Evolutionary conservation across 2,888 invertebrate genomes (phyloP).

Genomic region (Linhomoeus sp.): DNA sequence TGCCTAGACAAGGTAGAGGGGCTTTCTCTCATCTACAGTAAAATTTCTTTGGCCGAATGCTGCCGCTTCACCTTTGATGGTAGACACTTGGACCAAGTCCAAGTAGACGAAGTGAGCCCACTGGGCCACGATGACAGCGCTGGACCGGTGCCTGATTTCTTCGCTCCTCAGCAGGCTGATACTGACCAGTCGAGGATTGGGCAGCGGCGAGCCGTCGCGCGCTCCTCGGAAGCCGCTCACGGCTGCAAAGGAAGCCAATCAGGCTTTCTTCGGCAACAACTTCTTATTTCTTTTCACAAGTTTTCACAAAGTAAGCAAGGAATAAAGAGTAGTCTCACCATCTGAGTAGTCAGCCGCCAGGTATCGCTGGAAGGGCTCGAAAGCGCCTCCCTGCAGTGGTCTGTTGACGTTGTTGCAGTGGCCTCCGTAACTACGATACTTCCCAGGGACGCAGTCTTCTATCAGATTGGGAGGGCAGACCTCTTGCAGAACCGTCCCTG

Average conservation of each 20-base stretch:
- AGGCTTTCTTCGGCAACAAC: too few species aligned
- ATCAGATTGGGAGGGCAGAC: conserved; percentile 21
- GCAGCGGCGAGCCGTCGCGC: conserved; percentile 6
- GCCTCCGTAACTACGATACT: conserved; percentile 19
- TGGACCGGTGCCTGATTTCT: conserved; percentile 27
- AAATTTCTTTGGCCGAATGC: too few species aligned
- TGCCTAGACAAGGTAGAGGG: conserved; percentile 11
- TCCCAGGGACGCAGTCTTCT: conserved; percentile 22
- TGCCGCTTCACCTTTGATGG: conserved; percentile 38
- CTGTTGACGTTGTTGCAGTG: conserved; percentile 25
- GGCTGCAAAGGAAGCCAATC: conserved; percentile 1
- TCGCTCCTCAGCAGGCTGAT: conserved; percentile 9
- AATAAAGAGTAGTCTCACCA: conserved; percentile 11
- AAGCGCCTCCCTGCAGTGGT: conserved; percentile 21
- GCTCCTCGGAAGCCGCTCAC: conserved; percentile 1
- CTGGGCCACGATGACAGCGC: conserved; percentile 50
- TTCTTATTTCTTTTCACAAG: too few species aligned
- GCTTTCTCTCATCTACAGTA: too few species aligned
- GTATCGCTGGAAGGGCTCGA: conserved; percentile 19
- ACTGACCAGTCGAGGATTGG: conserved; percentile 11
- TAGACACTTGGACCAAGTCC: conserved; percentile 39
- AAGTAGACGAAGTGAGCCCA: conserved; percentile 25
- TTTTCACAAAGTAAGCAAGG: too few species aligned
- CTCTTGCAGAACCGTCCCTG: conserved; percentile 12
- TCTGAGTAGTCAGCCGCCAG: conserved; percentile 21